Conservation (phyloP, 2,113 vertebrate genomes). For the Crotalus viridis region DNA sequence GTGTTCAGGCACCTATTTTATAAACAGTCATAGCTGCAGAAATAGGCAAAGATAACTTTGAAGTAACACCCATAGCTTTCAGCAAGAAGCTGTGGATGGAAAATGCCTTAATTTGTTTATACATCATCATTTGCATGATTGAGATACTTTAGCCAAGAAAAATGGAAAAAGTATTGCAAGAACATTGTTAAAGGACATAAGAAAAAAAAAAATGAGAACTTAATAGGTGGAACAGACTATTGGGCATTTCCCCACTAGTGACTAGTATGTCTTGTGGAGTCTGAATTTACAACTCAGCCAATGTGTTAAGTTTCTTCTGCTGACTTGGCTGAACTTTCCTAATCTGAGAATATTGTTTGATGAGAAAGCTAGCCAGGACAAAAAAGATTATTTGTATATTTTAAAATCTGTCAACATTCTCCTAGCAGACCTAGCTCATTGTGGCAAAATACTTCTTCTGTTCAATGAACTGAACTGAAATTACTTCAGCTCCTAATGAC, state of each 20-base stretch:
- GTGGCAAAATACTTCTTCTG: neutral
- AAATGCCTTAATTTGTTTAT: neutral
- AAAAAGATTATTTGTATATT: neutral
- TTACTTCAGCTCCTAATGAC: neutral
- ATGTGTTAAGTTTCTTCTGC: neutral
- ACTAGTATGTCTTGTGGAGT: neutral
- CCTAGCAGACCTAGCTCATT: neutral
- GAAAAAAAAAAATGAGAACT: neutral
- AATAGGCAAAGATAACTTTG: neutral
- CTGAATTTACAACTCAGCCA: neutral
- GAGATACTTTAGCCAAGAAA: neutral
- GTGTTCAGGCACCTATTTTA: neutral
- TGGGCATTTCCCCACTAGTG: neutral
- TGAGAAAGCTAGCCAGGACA: neutral
- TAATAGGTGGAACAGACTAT: neutral
- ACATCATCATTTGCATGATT: neutral
- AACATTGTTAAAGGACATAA: neutral
- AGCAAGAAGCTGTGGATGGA: neutral
- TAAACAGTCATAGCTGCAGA: neutral
- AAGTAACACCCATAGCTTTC: neutral
- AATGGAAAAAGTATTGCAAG: neutral
- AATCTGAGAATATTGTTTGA: neutral
- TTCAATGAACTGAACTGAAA: neutral
- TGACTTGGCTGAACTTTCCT: neutral
- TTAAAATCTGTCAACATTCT: neutral